Evolutionary conservation across 2,797 vertebrate genomes (phyloP).

Genomic region (Tachyglossus aculeatus): DNA sequence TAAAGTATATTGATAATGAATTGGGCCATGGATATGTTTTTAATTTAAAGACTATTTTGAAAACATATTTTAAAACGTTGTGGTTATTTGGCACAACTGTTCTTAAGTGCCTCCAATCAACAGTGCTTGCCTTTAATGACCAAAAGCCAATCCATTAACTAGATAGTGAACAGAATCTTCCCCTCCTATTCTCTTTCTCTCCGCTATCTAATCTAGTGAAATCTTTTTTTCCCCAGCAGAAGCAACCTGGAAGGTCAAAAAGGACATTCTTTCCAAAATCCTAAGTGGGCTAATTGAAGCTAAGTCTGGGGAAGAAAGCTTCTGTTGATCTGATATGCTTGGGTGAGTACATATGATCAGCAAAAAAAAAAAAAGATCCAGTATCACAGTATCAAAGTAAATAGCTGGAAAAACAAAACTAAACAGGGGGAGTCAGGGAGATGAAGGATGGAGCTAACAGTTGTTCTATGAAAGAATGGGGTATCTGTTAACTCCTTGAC

Average conservation of each 20-base stretch:
- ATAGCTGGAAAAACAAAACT: constrained; percentile 59
- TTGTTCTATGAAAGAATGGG: constrained; percentile 32
- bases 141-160: constrained; percentile 67
- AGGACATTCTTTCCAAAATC: constrained; percentile 73
- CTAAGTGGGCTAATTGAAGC: constrained; percentile 76
- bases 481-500: constrained; percentile 49
- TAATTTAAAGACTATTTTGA: not conserved
- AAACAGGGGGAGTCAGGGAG: constrained; percentile 40
- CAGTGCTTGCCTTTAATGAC: constrained; percentile 46
- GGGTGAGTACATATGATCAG: constrained; percentile 67
- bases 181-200: constrained; percentile 23
- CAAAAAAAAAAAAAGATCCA: constrained; percentile 79
- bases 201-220: constrained; percentile 61
- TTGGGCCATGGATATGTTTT: not conserved
- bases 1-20: constrained; percentile 2
- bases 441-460: constrained; percentile 55
- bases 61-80: not conserved
- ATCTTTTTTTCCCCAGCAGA: constrained; percentile 52
- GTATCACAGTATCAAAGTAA: constrained; percentile 79
- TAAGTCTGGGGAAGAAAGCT: constrained; percentile 67
- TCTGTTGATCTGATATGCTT: constrained; percentile 62
- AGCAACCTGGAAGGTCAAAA: constrained; percentile 71
- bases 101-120: not conserved
- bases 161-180: constrained; percentile 70
- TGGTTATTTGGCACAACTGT: not conserved